Evolutionary conservation across 2,888 invertebrate genomes (phyloP).

Genomic region (Sinohyriopsis cumingii): DNA sequence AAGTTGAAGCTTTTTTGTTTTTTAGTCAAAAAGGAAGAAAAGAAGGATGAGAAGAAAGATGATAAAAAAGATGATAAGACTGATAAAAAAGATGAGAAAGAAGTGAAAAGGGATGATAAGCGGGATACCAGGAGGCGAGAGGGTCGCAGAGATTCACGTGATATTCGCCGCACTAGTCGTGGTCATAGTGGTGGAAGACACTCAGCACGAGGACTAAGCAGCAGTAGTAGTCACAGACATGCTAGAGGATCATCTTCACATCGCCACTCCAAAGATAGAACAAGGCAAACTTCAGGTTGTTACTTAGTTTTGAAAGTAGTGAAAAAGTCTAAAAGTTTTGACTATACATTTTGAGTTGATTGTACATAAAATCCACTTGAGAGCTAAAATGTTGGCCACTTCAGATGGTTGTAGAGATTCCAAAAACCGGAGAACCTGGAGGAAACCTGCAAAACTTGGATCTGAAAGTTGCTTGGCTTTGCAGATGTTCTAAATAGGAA

Average conservation of each 20-base stretch:
- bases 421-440: too few species aligned
- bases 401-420: too few species aligned
- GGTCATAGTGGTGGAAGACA: background rate
- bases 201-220: background rate
- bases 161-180: too few species aligned
- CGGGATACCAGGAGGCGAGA: background rate
- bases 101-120: slow-evolving; percentile 19
- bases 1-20: background rate
- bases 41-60: slow-evolving; percentile 13
- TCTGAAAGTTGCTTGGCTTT: too few species aligned
- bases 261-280: background rate
- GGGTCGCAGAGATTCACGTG: slow-evolving; percentile 1
- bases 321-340: too few species aligned
- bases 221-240: background rate
- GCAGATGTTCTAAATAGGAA: too few species aligned
- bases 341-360: too few species aligned
- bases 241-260: background rate
- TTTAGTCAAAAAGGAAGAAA: slow-evolving; percentile 15
- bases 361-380: too few species aligned
- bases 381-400: too few species aligned
- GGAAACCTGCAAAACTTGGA: too few species aligned
- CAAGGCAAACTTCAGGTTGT: background rate
- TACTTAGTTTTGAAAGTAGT: too few species aligned
- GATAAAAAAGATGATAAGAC: slow-evolving; percentile 19
- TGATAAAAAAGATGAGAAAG: slow-evolving; percentile 35